Conservation (phyloP, 1,140 invertebrate genomes). For the honey bee (Apis mellifera) region Amel_HAv3.1 CM009931.2:9321001-9321500, state of each 20-base stretch:
- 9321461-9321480: neutral
- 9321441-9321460: neutral
- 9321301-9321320: constrained; percentile 19
- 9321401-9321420: neutral
- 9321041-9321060: neutral
- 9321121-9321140: neutral
- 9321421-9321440: neutral
- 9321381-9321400: neutral
- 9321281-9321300: constrained; percentile 13
- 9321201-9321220: constrained; percentile 44
- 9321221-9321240: constrained; percentile 62
- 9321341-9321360: neutral
- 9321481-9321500: neutral
- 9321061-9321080: neutral
- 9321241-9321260: constrained; percentile 50
- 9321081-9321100: neutral
- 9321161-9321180: constrained; percentile 29
- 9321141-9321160: constrained; percentile 14
- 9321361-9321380: neutral
- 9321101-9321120: neutral
- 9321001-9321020: neutral
- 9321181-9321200: constrained; percentile 47
- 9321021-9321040: neutral
- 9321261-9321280: constrained; percentile 38
- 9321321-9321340: neutral